These are phyloP conservation scores for Pipistrellus pipistrellus DNA, from an alignment of 2,797 vertebrate genomes.

Conservation along the genomic window DNA sequence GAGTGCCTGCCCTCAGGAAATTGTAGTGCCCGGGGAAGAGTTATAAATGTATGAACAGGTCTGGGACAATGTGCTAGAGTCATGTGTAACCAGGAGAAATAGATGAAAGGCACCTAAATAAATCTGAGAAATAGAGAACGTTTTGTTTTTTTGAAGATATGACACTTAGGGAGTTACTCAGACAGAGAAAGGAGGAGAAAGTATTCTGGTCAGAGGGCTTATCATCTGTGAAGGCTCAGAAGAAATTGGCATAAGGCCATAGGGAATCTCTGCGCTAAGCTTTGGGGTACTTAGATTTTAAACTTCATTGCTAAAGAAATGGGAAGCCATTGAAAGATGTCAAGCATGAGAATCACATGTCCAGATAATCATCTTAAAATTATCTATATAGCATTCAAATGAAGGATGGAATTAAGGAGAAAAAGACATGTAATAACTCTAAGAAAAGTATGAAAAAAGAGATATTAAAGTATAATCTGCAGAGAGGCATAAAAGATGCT, in stretches of 20 bases:
- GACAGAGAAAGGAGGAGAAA: background rate
- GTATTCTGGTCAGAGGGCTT: background rate
- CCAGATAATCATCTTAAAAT: slow-evolving; percentile 7
- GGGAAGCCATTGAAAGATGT: background rate
- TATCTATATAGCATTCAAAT: background rate
- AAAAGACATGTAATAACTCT: background rate
- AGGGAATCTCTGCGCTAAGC: background rate
- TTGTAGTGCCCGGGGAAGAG: background rate
- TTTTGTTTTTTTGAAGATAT: background rate
- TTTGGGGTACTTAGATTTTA: background rate
- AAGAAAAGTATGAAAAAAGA: background rate
- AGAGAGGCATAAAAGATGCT: background rate
- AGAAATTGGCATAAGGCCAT: background rate
- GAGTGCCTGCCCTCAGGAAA: background rate
- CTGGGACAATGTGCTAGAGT: background rate
- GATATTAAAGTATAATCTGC: background rate
- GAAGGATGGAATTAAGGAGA: background rate
- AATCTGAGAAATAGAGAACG: background rate
- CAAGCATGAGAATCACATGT: background rate
- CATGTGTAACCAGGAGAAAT: background rate
- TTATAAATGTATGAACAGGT: background rate
- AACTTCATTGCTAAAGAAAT: background rate
- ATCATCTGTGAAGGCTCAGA: background rate
- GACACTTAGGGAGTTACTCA: background rate
- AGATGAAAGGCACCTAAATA: background rate